Evolutionary conservation across 2,888 invertebrate species (phyloP), one percentile per base, ranked within the genome.

Genomic region (Loripinus fragilis): DNA sequence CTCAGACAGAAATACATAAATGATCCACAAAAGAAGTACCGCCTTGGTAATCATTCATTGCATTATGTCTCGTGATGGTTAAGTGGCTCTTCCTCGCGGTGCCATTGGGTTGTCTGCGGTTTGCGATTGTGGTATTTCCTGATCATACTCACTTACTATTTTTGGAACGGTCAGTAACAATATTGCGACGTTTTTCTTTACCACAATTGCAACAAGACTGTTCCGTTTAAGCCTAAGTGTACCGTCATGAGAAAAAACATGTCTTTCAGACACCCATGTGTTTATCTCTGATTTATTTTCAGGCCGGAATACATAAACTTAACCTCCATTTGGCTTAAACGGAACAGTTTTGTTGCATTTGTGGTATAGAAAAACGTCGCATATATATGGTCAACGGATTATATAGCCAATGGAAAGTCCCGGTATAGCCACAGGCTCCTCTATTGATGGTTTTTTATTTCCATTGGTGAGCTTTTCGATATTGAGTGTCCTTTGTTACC

Each of bases 301-400:
- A n/a, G n/a, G n/a, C n/a, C 48, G 7, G 23, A 48, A 48, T 17
- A 48, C 48, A 48, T 48, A 48, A 48, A 48, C 48, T 23, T 48
- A 7, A n/a, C 48, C 48, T 48, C 17, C 48, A 3, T 48, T 48
- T 48, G 48, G 48, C 38, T 12, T 5, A 38, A 38, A 38, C 12
- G 38, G 38, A 38, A 38, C 38, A 38, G 38, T 38, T 12, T 64
- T 64, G 64, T 64, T 64, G 20, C 64, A 64, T 33, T 64, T 41
- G 42, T 33, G 67, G 67, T 41, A 67, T 17, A 42, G 23, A 67
- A 35, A n/a, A 38, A 17, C 33, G 42, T n/a, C n/a, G n/a, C n/a
- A n/a, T n/a, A n/a, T n/a, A n/a, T n/a, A 23, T 5, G 48, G 23
- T 48, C 48, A 23, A 48, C 48, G 20, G 7, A 7, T 17, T 7